A percentile compares a stretch with the other conserved stretches of the same genome.
phyloP scores from a whole-genome alignment of 2,113 vertebrate genomes.

The human (Homo sapiens) region DNA sequence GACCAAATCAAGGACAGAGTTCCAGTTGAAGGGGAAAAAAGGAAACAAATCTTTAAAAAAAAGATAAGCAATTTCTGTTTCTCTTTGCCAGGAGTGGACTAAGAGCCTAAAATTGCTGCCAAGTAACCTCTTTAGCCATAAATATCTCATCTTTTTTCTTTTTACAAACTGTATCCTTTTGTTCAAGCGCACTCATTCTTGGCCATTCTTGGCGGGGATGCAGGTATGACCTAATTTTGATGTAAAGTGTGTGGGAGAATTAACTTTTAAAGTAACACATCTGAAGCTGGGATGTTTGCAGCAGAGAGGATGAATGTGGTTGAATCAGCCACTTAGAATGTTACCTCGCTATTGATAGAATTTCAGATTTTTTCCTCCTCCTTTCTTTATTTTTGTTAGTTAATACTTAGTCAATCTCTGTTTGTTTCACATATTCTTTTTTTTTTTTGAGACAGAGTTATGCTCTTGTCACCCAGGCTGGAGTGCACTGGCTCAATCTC shows the following conservation, averaged over 20 bases:
- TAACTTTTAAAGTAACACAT: neutral
- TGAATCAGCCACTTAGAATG: neutral
- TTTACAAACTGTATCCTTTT: conserved; percentile 28
- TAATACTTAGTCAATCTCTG: neutral
- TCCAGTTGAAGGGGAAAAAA: neutral
- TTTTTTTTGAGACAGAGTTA: too few species aligned
- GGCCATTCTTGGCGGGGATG: conserved; percentile 20
- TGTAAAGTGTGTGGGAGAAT: neutral
- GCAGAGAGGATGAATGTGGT: neutral
- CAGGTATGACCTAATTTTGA: conserved; percentile 23
- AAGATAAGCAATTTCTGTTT: neutral
- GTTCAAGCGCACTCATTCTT: neutral
- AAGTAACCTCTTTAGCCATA: neutral
- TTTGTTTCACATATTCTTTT: neutral
- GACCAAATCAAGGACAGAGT: neutral
- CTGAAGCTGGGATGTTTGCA: neutral
- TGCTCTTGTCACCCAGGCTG: too few species aligned
- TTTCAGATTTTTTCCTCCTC: neutral
- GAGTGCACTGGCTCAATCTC: too few species aligned
- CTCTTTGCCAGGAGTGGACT: neutral
- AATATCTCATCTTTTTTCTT: neutral
- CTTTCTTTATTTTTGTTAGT: neutral
- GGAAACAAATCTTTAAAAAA: neutral
- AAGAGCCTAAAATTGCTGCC: neutral
- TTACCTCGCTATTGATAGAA: neutral